These are phyloP conservation scores for Okapia johnstoni DNA, from an alignment of 2,113 vertebrate genomes.

Conservation along the genomic window DNA sequence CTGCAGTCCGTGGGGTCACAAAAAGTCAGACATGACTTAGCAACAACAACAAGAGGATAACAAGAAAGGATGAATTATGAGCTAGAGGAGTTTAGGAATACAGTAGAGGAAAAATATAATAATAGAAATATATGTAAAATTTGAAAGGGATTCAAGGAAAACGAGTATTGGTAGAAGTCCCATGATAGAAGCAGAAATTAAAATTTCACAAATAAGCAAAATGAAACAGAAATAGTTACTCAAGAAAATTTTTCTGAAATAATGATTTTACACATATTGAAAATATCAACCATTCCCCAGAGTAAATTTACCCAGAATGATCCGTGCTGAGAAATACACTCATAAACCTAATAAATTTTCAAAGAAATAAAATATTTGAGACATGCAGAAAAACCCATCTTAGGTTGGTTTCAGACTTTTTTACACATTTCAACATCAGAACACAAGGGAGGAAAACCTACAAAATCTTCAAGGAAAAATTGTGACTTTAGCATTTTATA, in stretches of 20 bases:
- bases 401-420: background rate
- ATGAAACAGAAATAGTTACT: background rate
- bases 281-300: background rate
- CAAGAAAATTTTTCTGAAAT: background rate
- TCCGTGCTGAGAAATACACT: background rate
- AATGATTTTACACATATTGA: background rate
- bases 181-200: background rate
- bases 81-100: background rate
- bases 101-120: background rate
- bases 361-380: background rate
- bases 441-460: background rate
- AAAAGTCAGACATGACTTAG: background rate
- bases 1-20: background rate
- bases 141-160: background rate
- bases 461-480: background rate
- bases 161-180: background rate
- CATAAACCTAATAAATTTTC: background rate
- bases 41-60: background rate
- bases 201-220: background rate
- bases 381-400: background rate
- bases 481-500: background rate
- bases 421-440: background rate
- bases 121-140: background rate
- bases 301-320: background rate
- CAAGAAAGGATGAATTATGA: background rate